Evolutionary conservation across 2,113 vertebrate genomes (phyloP).

Genomic region (Crotalus horridus): DNA sequence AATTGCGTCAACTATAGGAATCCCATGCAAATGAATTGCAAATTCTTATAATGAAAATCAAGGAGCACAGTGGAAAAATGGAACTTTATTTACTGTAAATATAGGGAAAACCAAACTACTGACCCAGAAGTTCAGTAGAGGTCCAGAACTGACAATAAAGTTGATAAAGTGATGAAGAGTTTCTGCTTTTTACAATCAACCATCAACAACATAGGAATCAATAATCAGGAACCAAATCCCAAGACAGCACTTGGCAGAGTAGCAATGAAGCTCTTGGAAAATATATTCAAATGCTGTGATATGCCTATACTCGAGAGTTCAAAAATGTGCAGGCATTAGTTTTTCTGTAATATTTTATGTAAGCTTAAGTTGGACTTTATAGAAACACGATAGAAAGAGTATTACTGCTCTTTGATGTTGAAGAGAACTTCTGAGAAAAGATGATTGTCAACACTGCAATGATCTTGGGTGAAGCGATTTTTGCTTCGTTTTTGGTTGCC

Average conservation of each 20-base stretch:
- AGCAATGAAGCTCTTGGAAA: neutral
- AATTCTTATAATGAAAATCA: neutral
- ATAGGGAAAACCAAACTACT: neutral
- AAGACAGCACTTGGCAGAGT: neutral
- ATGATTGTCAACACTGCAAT: neutral
- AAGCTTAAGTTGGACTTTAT: neutral
- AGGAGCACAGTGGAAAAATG: neutral
- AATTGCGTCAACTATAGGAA: neutral
- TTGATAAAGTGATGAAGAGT: neutral
- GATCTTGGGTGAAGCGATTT: no score
- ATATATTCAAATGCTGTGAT: neutral
- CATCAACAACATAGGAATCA: neutral
- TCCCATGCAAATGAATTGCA: neutral
- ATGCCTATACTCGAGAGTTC: neutral
- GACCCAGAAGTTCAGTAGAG: neutral
- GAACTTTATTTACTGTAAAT: no score
- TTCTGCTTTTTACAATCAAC: neutral
- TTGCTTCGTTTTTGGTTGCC: no score
- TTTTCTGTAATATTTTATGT: neutral
- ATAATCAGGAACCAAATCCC: neutral
- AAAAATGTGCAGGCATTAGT: neutral
- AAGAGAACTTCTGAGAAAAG: neutral
- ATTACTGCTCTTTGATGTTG: neutral
- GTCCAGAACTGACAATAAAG: neutral
- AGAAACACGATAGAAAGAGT: neutral